Base-by-base conservation (phyloP, 2,888 invertebrate species). In the Podabrus alpinus region DNA sequence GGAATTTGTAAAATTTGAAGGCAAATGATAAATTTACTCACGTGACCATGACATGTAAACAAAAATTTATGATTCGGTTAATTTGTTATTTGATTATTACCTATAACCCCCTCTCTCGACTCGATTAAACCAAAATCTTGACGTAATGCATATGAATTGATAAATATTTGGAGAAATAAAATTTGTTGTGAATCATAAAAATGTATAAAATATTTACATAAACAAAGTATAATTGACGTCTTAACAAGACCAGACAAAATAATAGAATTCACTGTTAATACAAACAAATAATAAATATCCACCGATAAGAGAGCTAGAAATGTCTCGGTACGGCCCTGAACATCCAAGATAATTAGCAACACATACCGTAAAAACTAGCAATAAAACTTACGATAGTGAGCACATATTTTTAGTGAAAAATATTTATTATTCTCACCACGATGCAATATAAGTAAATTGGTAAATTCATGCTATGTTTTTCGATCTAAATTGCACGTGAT, bases 401-500 rank as follows among this genome's bases (percentile, higher is more conserved):
- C 10, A 17, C 13, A 64, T 64, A 64, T 64, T 64, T 64, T 16
- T 21, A n/a, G 2, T 45, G n/a, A 17, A 64, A 62, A 64, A 64
- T 64, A 64, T 64, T 19, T 64, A 17, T 19, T n/a, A 64, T 64
- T 64, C 62, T 5, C 19, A 5, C 10, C 62, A 64, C 62, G 62
- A 64, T 19, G 62, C 62, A 17, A n/a, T 19, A 64, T 64, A 64
- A 64, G 62, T 64, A 64, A 64, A 64, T 64, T 64, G 62, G 62
- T 64, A 64, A 64, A 64, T 64, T 64, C 62, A 19, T 64, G 17
- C 62, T 19, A 64, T 64, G 62, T 17, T 64, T 64, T 64, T 64
- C 62, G 62, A 64, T 64, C 21, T 64, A 64, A 64, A 64, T 64
- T 64, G 62, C 62, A 64, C 62, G 62, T 64, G 62, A 64, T 64